Conservation (phyloP, 1,140 invertebrate species). For the Magallana gigas region DNA sequence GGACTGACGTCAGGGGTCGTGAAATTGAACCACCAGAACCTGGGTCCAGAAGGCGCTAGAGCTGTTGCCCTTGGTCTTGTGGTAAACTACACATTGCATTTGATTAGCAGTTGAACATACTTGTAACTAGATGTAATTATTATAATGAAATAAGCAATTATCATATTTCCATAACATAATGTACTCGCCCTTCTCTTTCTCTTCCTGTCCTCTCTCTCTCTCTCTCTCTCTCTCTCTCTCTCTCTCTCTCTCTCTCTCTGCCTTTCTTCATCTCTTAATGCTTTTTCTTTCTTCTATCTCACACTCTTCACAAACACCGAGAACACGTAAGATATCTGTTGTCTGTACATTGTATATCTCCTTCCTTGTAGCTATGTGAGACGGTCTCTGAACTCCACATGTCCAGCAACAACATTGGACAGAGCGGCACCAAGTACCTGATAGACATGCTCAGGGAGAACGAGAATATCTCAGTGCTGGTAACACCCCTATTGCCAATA, state of each 20-base stretch:
- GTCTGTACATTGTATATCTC: background rate
- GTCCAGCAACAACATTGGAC: conserved; percentile 50
- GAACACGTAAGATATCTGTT: too few species aligned
- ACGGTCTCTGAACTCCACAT: conserved; percentile 51
- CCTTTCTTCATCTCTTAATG: too few species aligned
- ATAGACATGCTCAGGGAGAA: conserved; percentile 55
- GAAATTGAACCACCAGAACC: conserved; percentile 48
- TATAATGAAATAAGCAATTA: too few species aligned
- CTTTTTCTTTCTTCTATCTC: too few species aligned
- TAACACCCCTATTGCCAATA: background rate
- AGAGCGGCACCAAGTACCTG: conserved; percentile 49
- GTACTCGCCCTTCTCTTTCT: too few species aligned
- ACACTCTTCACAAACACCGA: too few species aligned
- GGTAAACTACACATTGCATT: conserved; percentile 22
- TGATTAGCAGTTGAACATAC: too few species aligned
- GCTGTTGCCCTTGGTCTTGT: conserved; percentile 54
- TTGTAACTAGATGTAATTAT: too few species aligned
- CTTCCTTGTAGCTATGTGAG: conserved; percentile 34
- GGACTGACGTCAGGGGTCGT: conserved; percentile 45
- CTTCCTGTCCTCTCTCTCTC: too few species aligned
- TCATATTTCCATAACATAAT: too few species aligned
- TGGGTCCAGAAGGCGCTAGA: conserved; percentile 49
- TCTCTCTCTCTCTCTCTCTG: too few species aligned
- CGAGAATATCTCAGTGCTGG: conserved; percentile 43
- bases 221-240: too few species aligned